Base-by-base conservation (phyloP, 2,888 invertebrate genomes). In the Drosophila putrida region DNA sequence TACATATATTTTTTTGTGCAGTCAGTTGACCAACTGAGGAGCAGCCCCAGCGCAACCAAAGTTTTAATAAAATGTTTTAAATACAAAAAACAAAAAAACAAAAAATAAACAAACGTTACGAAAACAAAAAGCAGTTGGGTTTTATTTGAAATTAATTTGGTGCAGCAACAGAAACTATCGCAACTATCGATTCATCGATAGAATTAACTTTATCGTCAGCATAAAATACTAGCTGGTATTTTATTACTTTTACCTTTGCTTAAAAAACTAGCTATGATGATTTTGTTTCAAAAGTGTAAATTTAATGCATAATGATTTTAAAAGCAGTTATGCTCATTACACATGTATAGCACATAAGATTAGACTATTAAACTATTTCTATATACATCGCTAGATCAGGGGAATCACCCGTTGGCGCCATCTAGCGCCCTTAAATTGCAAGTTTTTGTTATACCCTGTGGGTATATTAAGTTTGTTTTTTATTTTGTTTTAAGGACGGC, bases 11-110 rank as follows among this genome's bases (percentile, higher is more conserved):
- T 80, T 82, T 83, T 86, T 79, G 81, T 83, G 79, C 81, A 84
- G 84, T 74, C 73, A 68, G 59, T 64, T 61, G 63, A 39, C 20
- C 47, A 57, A 43, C 11, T 51, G 50, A 15, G 35, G 39, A 28
- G 58, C 46, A 64, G 54, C 53, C 63, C 57, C 51, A 61, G 69
- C 27, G 68, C 66, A 66, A 55, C 50, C 66, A 41, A 63, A 80
- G 64, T 85, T 85, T 80, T 82, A 82, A 80, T 76, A 82, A 82
- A 80, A 80, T 72, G 83, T 82, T 82, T 85, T 75, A 64, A 82
- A 85, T 82, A 78, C n/a, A 78, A 39, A 25, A 49, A 13, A 35
- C 8, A 35, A 47, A 44, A 28, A 74, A 61, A 64, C 71, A 78
- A 39, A 25, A 49, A 13, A 35, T 10, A 35, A 47, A 44, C 28